Conservation (phyloP, 2,113 vertebrate species). For the Poeciliopsis turrubarensis region DNA sequence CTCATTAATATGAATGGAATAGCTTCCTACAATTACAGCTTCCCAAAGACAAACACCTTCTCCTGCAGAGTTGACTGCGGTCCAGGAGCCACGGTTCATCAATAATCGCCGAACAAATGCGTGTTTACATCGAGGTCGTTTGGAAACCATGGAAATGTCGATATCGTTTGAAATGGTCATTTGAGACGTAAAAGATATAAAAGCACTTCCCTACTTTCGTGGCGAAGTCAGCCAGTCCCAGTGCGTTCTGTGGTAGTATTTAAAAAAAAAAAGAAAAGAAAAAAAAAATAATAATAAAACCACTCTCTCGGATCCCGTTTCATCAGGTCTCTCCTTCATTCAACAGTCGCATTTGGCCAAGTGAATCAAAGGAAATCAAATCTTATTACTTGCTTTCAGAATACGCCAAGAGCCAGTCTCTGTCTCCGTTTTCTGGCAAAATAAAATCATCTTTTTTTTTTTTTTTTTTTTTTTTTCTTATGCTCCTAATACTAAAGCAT, state of each 20-base stretch:
- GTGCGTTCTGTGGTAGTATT: conserved; percentile 31
- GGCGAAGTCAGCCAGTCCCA: conserved; percentile 22
- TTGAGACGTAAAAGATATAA: conserved; percentile 35
- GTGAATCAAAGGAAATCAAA: conserved; percentile 32
- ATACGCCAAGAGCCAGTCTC: conserved; percentile 23
- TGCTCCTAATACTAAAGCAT: neutral
- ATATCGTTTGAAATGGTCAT: conserved; percentile 8
- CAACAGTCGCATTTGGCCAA: conserved; percentile 24
- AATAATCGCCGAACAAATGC: conserved; percentile 25
- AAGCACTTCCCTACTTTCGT: conserved; percentile 25
- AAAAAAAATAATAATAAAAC: neutral
- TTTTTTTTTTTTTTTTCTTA: neutral
- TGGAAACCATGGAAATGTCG: conserved; percentile 2
- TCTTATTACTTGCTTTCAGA: conserved; percentile 29
- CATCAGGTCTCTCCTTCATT: conserved; percentile 21
- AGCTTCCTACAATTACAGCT: conserved; percentile 26
- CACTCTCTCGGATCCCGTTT: conserved; percentile 31
- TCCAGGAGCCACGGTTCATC: conserved; percentile 1
- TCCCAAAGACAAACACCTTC: neutral
- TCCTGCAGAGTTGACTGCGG: conserved; percentile 17
- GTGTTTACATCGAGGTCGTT: neutral
- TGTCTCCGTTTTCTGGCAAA: conserved; percentile 19
- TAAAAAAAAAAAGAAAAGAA: neutral
- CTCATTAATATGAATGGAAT: conserved; percentile 32
- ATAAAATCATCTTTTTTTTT: conserved; percentile 8